These are phyloP conservation scores for Schizopygopsis malacanthus DNA, from an alignment of 2,797 vertebrate species.

Conservation along the genomic window DNA sequence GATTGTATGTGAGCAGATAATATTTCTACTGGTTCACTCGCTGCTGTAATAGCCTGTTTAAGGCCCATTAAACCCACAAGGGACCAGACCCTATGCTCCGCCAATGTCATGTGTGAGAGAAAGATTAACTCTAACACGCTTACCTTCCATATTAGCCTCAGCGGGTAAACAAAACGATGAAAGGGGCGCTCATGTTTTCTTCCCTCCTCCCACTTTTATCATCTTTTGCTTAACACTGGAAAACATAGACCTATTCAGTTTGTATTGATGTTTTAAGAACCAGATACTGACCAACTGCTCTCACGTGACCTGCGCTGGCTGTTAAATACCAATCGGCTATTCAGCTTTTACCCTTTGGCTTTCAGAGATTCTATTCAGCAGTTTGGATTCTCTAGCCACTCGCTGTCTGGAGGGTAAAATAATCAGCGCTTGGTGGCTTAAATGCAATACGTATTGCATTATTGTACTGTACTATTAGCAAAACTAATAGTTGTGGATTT, in stretches of 20 bases:
- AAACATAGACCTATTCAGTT: background rate
- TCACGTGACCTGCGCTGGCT: constrained; percentile 8
- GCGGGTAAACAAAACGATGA: constrained; percentile 49
- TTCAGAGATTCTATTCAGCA: constrained; percentile 7
- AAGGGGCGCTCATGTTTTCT: background rate
- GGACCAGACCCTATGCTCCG: constrained; percentile 67
- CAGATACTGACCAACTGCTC: background rate
- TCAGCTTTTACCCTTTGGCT: constrained; percentile 38
- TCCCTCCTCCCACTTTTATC: background rate
- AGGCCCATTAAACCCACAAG: constrained; percentile 62
- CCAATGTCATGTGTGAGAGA: constrained; percentile 61
- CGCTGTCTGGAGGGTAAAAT: constrained; percentile 58
- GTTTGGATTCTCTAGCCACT: constrained; percentile 30
- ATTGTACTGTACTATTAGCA: constrained; percentile 44
- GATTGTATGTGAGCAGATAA: constrained; percentile 35
- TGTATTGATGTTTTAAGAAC: constrained; percentile 16
- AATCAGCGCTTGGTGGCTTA: constrained; percentile 65
- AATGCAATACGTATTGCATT: constrained; percentile 69
- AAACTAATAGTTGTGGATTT: constrained; percentile 60
- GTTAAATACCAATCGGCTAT: constrained; percentile 20
- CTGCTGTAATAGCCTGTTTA: constrained; percentile 66
- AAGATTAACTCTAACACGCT: constrained; percentile 58
- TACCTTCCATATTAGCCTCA: constrained; percentile 53
- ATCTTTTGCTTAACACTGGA: background rate
- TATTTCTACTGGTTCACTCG: constrained; percentile 57